Evolutionary conservation across 2,888 invertebrate species (phyloP), one percentile per base, ranked within the genome.

Genomic region (Acrobasis repandana): DNA sequence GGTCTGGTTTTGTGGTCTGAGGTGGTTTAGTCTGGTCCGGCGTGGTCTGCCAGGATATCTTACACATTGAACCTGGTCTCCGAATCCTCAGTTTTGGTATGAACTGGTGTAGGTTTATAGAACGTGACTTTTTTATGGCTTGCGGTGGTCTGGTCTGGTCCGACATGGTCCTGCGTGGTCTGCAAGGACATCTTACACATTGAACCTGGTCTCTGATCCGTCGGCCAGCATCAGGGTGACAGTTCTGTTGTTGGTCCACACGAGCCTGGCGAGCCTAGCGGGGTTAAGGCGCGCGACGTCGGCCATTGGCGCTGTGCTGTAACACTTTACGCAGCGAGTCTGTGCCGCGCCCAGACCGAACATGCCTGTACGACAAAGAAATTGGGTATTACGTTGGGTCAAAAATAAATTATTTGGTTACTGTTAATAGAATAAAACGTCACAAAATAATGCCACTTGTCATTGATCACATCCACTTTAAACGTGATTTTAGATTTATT

Each of bases 341-440:
- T 99, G 99, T 6, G 98, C 97, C 70, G 98, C 98, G 15, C 99
- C 99, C 75, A 99, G 93, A 0, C 99, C 99, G 92, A 99, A 98
- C 95, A 99, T 97, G 59, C 97, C 97, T 94, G 79, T 0, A 14
- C 11, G 34, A 43, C 14, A 43, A 43, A 5, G 1, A 1, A 14
- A 43, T 14, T 34, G 9, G 4, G 4, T 34, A 34, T 34, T 9
- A 34, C 34, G 34, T 34, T 34, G 8, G n/a, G n/a, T n/a, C n/a
- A n/a, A n/a, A n/a, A n/a, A n/a, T n/a, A n/a, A n/a, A n/a, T n/a
- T n/a, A n/a, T n/a, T n/a, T n/a, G n/a, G n/a, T n/a, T n/a, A n/a
- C n/a, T n/a, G n/a, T n/a, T n/a, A n/a, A n/a, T n/a, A n/a, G n/a
- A n/a, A n/a, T n/a, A n/a, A n/a, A n/a, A n/a, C n/a, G n/a, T n/a